Percentiles rank a stretch among this genome's conserved stretches.
phyloP scores from a whole-genome alignment of 2,888 invertebrate species.

The Merodon equestris region DNA sequence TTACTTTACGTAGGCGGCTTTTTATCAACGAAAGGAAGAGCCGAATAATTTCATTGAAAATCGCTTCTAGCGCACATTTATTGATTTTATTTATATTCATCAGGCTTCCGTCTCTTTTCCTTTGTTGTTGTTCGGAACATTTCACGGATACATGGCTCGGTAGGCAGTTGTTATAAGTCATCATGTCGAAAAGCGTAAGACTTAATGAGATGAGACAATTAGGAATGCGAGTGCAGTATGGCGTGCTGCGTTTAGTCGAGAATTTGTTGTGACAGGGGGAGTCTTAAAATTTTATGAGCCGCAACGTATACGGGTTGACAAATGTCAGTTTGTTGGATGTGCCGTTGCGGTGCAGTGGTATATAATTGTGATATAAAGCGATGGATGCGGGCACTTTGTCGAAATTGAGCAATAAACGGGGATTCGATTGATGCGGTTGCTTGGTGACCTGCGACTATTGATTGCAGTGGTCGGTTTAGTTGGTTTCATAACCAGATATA shows the following conservation, averaged over 20 bases:
- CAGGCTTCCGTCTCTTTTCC: background rate
- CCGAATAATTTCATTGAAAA: slow-evolving; percentile 10
- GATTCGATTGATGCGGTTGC: too few relatives aligned
- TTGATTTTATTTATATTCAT: slow-evolving; percentile 43
- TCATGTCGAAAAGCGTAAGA: slow-evolving; percentile 53
- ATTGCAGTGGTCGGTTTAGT: too few relatives aligned
- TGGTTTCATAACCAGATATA: too few relatives aligned
- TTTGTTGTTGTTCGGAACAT: slow-evolving; percentile 10
- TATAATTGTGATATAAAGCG: too few relatives aligned
- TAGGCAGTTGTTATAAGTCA: slow-evolving; percentile 25
- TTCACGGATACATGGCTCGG: slow-evolving; percentile 28
- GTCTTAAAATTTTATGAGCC: slow-evolving; percentile 39
- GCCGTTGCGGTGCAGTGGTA: too few relatives aligned
- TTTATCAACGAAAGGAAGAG: slow-evolving; percentile 5
- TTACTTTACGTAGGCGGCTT: too few relatives aligned
- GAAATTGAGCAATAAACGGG: too few relatives aligned
- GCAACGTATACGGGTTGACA: slow-evolving; percentile 15
- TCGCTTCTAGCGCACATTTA: slow-evolving; percentile 36
- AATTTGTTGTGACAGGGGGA: slow-evolving; percentile 32
- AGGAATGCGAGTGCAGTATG: slow-evolving; percentile 1
- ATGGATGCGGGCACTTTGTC: too few relatives aligned
- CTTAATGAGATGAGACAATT: slow-evolving; percentile 56
- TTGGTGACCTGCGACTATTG: too few relatives aligned
- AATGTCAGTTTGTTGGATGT: too few relatives aligned
- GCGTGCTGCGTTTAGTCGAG: slow-evolving; percentile 21